A percentile compares a stretch with the other conserved stretches of the same genome.
These are phyloP conservation scores for Agonum fuliginosum DNA, from an alignment of 2,888 invertebrate species.

Conservation along the genomic window DNA sequence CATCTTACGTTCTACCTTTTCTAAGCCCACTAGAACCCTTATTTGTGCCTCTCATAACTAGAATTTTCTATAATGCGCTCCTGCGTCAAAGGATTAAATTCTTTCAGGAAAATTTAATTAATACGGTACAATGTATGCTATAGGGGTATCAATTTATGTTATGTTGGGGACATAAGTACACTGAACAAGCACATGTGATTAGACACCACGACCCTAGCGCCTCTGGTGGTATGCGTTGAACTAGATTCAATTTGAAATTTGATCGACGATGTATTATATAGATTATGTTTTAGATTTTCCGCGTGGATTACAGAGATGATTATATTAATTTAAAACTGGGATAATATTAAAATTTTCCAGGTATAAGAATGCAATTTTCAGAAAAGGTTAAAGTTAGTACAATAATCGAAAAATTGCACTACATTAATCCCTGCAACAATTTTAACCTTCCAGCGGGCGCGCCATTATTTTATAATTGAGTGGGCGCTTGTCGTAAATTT, in stretches of 20 bases:
- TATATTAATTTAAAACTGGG: not conserved
- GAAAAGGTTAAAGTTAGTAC: too few species aligned
- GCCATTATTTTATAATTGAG: too few species aligned
- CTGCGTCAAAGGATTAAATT: conserved; percentile 43
- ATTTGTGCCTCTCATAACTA: not conserved
- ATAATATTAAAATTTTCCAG: not conserved
- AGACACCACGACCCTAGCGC: conserved; percentile 30
- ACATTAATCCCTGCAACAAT: too few species aligned
- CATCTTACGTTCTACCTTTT: not conserved
- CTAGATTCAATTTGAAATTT: conserved; percentile 32
- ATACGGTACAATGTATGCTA: conserved; percentile 39
- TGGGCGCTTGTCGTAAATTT: too few species aligned
- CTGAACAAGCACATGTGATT: conserved; percentile 27
- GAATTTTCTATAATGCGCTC: conserved; percentile 21
- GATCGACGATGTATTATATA: not conserved
- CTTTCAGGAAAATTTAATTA: conserved; percentile 52
- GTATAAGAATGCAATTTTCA: too few species aligned
- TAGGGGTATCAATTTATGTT: conserved; percentile 28
- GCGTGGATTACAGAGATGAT: not conserved
- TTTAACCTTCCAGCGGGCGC: too few species aligned
- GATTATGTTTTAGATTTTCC: conserved; percentile 30
- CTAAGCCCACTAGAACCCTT: not conserved
- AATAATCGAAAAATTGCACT: too few species aligned
- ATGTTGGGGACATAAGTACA: conserved; percentile 38
- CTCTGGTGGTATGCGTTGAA: not conserved